Evolutionary conservation across 1,140 invertebrate species (phyloP).

Genomic region (Leptoteleia sp.): DNA sequence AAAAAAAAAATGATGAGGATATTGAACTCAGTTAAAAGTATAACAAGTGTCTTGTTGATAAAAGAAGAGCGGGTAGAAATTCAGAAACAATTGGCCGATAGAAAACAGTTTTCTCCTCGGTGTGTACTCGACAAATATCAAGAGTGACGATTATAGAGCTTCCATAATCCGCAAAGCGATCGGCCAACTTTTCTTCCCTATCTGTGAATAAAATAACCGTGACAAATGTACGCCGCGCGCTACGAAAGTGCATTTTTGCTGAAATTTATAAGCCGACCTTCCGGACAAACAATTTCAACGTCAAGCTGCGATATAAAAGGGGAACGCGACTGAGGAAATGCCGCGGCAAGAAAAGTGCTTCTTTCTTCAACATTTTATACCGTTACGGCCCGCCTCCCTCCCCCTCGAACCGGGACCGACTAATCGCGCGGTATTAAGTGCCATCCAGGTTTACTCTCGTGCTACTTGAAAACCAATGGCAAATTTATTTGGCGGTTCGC

Average conservation of each 20-base stretch:
- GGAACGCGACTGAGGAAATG: not conserved
- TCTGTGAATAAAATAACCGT: slow-evolving; percentile 18
- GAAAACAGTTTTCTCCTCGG: too few species aligned
- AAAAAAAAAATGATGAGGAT: too few species aligned
- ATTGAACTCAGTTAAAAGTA: too few species aligned
- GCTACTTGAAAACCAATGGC: too few species aligned
- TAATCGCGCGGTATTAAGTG: slow-evolving; percentile 2
- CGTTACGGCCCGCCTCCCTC: not conserved
- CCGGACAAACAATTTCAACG: slow-evolving; percentile 18
- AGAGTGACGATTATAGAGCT: slow-evolving; percentile 10
- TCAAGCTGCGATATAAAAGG: not conserved
- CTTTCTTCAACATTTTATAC: slow-evolving; percentile 4
- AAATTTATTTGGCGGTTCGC: too few species aligned
- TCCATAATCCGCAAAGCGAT: slow-evolving; percentile 3
- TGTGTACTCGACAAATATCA: too few species aligned
- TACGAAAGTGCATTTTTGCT: slow-evolving; percentile 20
- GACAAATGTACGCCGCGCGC: slow-evolving; percentile 14
- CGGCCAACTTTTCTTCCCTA: slow-evolving; percentile 13
- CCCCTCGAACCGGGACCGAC: slow-evolving; percentile 4
- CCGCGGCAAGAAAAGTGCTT: slow-evolving; percentile 11
- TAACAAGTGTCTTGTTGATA: not conserved
- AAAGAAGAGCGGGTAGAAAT: too few species aligned
- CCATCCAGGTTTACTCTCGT: too few species aligned
- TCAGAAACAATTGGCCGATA: too few species aligned
- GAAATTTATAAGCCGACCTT: slow-evolving; percentile 23